phyloP scores from a whole-genome alignment of 2,888 invertebrate genomes.

The Steinernema hermaphroditum region DNA sequence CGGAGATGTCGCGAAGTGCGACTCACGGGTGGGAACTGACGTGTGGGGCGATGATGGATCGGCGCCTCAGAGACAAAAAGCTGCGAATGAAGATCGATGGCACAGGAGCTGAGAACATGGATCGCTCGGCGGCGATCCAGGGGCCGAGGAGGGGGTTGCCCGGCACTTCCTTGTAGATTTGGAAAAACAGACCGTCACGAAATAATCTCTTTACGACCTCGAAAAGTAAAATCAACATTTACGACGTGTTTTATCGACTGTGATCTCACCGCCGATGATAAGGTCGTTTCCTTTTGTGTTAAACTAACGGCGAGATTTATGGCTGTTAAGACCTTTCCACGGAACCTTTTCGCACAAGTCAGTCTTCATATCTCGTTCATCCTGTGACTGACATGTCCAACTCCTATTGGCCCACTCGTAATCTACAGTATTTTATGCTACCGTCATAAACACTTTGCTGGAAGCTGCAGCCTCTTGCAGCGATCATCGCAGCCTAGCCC shows the following conservation, averaged over 20 bases:
- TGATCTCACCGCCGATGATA: neutral
- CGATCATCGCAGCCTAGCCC: too few species aligned
- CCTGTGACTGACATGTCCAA: too few species aligned
- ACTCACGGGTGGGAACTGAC: neutral
- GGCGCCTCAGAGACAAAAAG: neutral
- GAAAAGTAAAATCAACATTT: neutral
- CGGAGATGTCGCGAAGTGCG: constrained; percentile 9
- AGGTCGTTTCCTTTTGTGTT: neutral
- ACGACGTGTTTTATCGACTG: neutral
- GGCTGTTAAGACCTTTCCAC: too few species aligned
- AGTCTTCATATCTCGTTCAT: too few species aligned
- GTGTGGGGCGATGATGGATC: neutral
- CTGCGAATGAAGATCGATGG: constrained; percentile 2
- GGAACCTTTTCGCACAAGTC: too few species aligned
- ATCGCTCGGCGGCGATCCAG: neutral
- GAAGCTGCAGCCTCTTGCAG: too few species aligned
- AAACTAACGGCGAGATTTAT: too few species aligned
- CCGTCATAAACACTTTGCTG: too few species aligned
- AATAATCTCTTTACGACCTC: neutral
- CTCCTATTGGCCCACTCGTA: too few species aligned
- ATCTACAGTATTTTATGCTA: neutral
- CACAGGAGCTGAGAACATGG: neutral
- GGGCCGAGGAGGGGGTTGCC: too few species aligned
- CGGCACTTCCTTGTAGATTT: too few species aligned
- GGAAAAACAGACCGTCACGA: too few species aligned